Conservation (phyloP, 2,113 vertebrate genomes). For the Oophaga pumilio region DNA sequence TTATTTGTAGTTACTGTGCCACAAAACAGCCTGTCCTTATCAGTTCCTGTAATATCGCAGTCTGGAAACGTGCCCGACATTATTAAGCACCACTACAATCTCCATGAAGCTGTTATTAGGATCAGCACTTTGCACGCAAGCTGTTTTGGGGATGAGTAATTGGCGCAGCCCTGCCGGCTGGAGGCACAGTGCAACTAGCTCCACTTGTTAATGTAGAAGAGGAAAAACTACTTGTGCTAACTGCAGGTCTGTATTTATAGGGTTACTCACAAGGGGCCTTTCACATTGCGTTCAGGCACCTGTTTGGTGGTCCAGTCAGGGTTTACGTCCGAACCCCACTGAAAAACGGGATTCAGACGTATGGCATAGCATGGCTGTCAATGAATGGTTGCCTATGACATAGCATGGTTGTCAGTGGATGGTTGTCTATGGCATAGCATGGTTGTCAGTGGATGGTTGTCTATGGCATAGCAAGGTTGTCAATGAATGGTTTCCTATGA, state of each 20-base stretch:
- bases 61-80: conserved; percentile 3
- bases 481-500: too few species aligned
- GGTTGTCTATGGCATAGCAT: too few species aligned
- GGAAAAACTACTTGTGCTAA: background rate
- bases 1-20: conserved; percentile 7
- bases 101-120: conserved; percentile 10
- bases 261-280: too few species aligned
- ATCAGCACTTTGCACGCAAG: conserved; percentile 34
- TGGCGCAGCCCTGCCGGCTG: background rate
- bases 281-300: too few species aligned
- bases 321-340: too few species aligned
- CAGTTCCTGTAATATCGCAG: background rate
- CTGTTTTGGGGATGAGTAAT: conserved; percentile 47
- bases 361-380: too few species aligned
- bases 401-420: too few species aligned
- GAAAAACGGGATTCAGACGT: too few species aligned
- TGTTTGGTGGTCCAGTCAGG: too few species aligned
- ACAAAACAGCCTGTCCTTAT: conserved; percentile 17
- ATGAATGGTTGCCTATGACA: too few species aligned
- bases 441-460: too few species aligned
- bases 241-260: background rate
- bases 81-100: background rate
- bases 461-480: too few species aligned
- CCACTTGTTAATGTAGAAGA: background rate
- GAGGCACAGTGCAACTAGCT: background rate